Conservation (phyloP, 2,888 invertebrate genomes). For the Petrolisthes cinctipes region DNA sequence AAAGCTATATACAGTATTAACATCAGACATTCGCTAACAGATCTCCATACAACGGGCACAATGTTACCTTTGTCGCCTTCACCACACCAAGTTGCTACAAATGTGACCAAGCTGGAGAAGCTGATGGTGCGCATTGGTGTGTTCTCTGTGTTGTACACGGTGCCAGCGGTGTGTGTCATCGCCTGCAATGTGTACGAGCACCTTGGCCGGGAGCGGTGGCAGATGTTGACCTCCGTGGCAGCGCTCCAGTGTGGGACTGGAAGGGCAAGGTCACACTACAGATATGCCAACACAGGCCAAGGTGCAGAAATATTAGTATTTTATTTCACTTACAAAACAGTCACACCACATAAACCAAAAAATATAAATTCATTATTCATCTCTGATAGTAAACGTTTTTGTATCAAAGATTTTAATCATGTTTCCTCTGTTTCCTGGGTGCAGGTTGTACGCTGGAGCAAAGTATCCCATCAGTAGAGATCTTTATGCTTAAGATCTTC, state of each 20-base stretch:
- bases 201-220: constrained; percentile 70
- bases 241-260: constrained; percentile 69
- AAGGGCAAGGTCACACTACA: not conserved
- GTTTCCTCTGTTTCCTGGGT: not conserved
- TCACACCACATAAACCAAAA: no score
- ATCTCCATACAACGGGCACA: constrained; percentile 1
- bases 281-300: not conserved
- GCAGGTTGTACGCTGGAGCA: constrained; percentile 45
- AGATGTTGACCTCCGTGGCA: constrained; percentile 77
- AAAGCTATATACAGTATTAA: not conserved
- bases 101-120: constrained; percentile 95
- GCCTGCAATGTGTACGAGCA: constrained; percentile 95
- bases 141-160: constrained; percentile 96
- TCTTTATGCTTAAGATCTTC: constrained; percentile 91
- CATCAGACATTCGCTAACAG: no score
- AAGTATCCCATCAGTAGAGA: constrained; percentile 74
- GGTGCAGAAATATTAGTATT: not conserved
- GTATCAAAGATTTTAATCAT: not conserved
- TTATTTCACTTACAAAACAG: no score
- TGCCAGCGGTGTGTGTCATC: constrained; percentile 92
- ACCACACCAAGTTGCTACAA: constrained; percentile 75
- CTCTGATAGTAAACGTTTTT: not conserved
- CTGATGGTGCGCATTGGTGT: constrained; percentile 97
- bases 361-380: no score
- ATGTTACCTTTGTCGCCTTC: not conserved